Conservation (phyloP, 92 coral and sea anemone species). For the Epizoanthus fatuus region DNA sequence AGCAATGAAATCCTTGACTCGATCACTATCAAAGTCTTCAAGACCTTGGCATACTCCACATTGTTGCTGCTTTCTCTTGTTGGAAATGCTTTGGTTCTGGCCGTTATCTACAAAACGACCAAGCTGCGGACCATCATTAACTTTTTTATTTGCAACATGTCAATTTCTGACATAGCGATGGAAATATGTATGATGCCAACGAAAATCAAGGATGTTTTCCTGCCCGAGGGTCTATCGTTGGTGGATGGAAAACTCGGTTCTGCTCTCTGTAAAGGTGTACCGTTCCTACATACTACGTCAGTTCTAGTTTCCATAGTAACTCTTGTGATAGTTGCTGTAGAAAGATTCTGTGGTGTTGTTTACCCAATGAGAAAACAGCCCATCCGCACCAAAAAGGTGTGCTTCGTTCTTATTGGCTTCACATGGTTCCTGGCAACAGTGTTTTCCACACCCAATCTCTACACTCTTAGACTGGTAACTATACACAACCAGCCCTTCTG, state of each 20-base stretch:
- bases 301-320: conserved; percentile 52
- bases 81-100: conserved; percentile 47
- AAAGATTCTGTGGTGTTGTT: conserved; percentile 64
- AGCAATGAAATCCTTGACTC: conserved; percentile 23
- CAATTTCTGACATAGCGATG: conserved; percentile 55
- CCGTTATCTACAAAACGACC: conserved; percentile 47
- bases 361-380: conserved; percentile 46
- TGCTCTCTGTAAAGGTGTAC: conserved; percentile 41
- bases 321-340: conserved; percentile 63
- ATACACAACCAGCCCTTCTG: not conserved
- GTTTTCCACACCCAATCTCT: conserved; percentile 39
- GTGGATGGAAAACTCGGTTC: conserved; percentile 47
- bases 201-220: conserved; percentile 33
- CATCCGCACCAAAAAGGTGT: conserved; percentile 35
- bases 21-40: conserved; percentile 41
- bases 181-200: conserved; percentile 40
- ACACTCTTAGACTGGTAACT: conserved; percentile 15
- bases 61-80: conserved; percentile 40
- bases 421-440: conserved; percentile 45
- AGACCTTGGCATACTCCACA: conserved; percentile 37
- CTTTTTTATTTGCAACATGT: conserved; percentile 68
- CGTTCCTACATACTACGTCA: conserved; percentile 18
- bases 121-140: conserved; percentile 55
- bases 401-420: conserved; percentile 48
- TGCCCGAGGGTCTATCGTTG: conserved; percentile 41